Percentiles rank a stretch among this genome's conserved stretches.
Conservation (phyloP, 2,797 vertebrate species). For the Heteromormyrus szaboi region DNA sequence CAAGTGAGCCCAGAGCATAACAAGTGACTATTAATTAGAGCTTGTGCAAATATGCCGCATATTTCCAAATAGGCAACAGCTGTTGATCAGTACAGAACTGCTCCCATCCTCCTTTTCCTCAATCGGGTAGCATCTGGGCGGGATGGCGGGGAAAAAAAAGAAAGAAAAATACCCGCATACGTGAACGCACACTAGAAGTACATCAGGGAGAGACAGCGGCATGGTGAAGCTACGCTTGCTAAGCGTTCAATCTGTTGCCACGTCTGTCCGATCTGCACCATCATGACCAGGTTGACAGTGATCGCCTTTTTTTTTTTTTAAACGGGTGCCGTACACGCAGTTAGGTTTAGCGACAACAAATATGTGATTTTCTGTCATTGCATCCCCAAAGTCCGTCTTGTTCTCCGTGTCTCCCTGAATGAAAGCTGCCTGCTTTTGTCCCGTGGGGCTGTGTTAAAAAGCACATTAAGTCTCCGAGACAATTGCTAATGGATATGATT, state of each 20-base stretch:
- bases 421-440: background rate
- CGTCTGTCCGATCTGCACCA: background rate
- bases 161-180: background rate
- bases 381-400: background rate
- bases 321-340: background rate
- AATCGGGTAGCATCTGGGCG: background rate
- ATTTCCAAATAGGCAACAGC: slow-evolving; percentile 23
- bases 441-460: background rate
- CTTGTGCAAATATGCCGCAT: slow-evolving; percentile 8
- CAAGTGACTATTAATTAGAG: slow-evolving; percentile 21
- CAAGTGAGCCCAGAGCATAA: background rate
- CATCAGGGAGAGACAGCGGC: background rate
- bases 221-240: background rate
- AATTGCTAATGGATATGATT: slow-evolving; percentile 7
- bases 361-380: background rate
- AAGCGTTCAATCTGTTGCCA: background rate
- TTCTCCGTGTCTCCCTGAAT: background rate
- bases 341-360: background rate
- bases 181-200: background rate
- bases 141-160: background rate
- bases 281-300: background rate
- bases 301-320: background rate
- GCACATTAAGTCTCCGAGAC: background rate
- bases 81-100: slow-evolving; percentile 5
- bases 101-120: background rate